Conservation (phyloP, 2,888 invertebrate species). For the Craniophora ligustri region DNA sequence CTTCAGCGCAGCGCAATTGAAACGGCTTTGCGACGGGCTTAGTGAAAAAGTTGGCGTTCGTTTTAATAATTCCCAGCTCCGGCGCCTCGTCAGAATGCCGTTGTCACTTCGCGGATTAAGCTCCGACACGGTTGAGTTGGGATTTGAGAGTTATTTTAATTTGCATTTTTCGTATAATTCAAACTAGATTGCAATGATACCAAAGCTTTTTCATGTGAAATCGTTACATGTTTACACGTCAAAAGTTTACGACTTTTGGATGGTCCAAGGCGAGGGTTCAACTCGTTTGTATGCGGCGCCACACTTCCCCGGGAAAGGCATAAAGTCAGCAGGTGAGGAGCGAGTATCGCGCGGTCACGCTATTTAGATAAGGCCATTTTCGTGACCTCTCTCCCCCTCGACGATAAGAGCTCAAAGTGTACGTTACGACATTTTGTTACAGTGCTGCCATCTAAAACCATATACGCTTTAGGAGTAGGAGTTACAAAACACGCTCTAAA, state of each 20-base stretch:
- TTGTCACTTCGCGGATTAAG: conserved; percentile 89
- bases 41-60: conserved; percentile 89
- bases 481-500: conserved; percentile 30
- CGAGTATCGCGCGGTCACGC: conserved; percentile 83
- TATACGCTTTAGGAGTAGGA: conserved; percentile 7
- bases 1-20: conserved; percentile 89
- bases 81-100: conserved; percentile 89
- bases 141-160: conserved; percentile 88
- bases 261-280: conserved; percentile 69
- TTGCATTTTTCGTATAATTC: conserved; percentile 83
- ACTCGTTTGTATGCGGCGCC: conserved; percentile 82
- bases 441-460: conserved; percentile 36
- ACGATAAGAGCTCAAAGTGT: conserved; percentile 71
- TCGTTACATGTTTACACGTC: conserved; percentile 68
- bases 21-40: conserved; percentile 89
- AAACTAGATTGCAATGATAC: conserved; percentile 69
- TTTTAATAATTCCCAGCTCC: conserved; percentile 89
- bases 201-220: conserved; percentile 61
- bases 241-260: conserved; percentile 75
- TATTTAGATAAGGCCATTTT: conserved; percentile 85
- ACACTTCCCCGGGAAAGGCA: conserved; percentile 79
- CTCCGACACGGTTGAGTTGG: conserved; percentile 87
- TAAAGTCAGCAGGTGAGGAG: conserved; percentile 83
- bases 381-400: conserved; percentile 74
- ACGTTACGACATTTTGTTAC: conserved; percentile 65